phyloP scores from a whole-genome alignment of 2,113 vertebrate species.

The Athene cunicularia region DNA sequence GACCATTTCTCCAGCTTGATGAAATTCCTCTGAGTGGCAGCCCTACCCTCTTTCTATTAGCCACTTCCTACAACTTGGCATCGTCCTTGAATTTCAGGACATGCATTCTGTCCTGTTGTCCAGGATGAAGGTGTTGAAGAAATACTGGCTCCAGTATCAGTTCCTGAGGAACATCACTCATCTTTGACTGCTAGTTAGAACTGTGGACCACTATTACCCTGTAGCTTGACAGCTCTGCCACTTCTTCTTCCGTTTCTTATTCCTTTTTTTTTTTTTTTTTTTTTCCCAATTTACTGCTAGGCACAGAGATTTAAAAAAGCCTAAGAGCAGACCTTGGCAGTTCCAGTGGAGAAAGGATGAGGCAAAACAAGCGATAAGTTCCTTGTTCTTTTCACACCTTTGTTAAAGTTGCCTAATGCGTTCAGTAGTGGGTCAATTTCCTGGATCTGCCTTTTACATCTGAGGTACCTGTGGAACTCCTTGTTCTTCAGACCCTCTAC shows the following conservation, averaged over 20 bases:
- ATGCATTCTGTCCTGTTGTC: neutral
- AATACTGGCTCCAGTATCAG: neutral
- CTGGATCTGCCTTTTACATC: neutral
- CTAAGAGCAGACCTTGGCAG: neutral
- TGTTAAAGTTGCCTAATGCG: neutral
- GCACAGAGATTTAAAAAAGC: neutral
- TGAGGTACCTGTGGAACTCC: neutral
- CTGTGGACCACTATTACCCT: neutral
- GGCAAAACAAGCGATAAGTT: neutral
- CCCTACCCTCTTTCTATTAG: no score
- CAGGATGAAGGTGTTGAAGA: neutral
- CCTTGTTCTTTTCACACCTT: neutral
- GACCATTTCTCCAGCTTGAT: neutral
- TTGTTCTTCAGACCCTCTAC: neutral
- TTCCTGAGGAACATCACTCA: neutral
- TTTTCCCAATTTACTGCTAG: neutral
- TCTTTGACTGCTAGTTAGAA: neutral
- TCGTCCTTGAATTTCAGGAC: neutral
- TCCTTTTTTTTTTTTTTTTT: neutral
- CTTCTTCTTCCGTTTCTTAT: neutral
- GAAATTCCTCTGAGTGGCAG: neutral
- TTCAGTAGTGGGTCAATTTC: neutral
- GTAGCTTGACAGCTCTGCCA: neutral
- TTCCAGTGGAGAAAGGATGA: neutral
- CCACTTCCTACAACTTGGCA: neutral